Percentiles rank a stretch among this genome's conserved stretches.
These are phyloP conservation scores for Calidris pygmaea DNA, from an alignment of 2,113 vertebrate species.

Conservation along the genomic window DNA sequence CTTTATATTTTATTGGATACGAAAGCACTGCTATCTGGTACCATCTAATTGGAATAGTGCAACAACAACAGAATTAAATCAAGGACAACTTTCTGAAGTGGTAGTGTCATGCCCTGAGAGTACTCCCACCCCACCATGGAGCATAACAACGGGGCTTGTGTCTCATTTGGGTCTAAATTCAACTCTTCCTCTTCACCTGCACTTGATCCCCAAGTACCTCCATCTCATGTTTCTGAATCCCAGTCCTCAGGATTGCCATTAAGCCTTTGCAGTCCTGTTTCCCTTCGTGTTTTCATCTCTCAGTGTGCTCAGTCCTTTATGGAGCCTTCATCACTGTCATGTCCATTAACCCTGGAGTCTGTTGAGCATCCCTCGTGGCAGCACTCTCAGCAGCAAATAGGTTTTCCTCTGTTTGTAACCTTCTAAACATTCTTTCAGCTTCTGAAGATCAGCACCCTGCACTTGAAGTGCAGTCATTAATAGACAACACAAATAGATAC, in stretches of 20 bases:
- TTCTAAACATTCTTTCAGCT: background rate
- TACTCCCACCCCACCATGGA: rapidly evolving
- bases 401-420: background rate
- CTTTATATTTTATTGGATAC: background rate
- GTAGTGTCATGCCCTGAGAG: background rate
- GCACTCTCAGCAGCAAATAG: background rate
- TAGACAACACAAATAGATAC: background rate
- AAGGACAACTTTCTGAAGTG: background rate
- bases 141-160: background rate
- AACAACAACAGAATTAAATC: background rate
- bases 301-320: background rate
- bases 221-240: background rate
- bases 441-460: background rate
- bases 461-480: background rate
- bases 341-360: background rate
- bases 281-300: background rate
- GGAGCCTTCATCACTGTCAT: background rate
- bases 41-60: background rate
- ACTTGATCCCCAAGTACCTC: background rate
- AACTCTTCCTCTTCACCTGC: background rate
- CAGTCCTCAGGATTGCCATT: background rate
- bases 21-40: background rate
- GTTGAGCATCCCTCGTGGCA: background rate
- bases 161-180: background rate
- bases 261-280: background rate